Conservation (phyloP, 2,888 invertebrate genomes). For the Noctua comes region DNA sequence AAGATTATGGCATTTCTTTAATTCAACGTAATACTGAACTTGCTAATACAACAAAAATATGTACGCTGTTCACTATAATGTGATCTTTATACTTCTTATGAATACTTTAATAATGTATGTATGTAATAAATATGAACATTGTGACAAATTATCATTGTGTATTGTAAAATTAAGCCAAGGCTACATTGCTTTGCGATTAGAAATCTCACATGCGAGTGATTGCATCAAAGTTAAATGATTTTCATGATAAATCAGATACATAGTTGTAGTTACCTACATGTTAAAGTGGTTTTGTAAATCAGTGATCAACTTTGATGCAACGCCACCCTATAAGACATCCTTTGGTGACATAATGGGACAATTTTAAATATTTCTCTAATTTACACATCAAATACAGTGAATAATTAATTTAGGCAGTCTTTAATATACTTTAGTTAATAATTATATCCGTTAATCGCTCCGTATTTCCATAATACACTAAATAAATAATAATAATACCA, state of each 20-base stretch:
- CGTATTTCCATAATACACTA: slow-evolving; percentile 82
- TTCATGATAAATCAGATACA: slow-evolving; percentile 44
- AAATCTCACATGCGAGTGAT: slow-evolving; percentile 64
- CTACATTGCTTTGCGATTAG: slow-evolving; percentile 66
- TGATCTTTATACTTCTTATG: slow-evolving; percentile 66
- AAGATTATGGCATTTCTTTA: slow-evolving; percentile 88
- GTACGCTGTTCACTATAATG: slow-evolving; percentile 81
- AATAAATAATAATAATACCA: slow-evolving; percentile 87
- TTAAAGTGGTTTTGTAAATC: slow-evolving; percentile 13
- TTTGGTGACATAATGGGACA: slow-evolving; percentile 71
- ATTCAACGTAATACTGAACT: slow-evolving; percentile 88
- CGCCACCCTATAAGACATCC: slow-evolving; percentile 42
- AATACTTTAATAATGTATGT: slow-evolving; percentile 60
- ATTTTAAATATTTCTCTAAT: slow-evolving; percentile 80
- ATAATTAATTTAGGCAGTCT: slow-evolving; percentile 90
- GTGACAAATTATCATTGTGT: slow-evolving; percentile 70
- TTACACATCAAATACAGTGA: slow-evolving; percentile 84
- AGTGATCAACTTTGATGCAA: slow-evolving; percentile 53
- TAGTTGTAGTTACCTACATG: slow-evolving; percentile 16
- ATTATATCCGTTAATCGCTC: slow-evolving; percentile 81
- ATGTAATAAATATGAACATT: slow-evolving; percentile 72
- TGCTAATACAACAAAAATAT: slow-evolving; percentile 89
- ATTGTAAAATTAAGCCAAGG: slow-evolving; percentile 68
- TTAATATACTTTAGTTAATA: slow-evolving; percentile 87
- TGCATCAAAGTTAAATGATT: slow-evolving; percentile 63